Conservation (phyloP, 2,888 invertebrate species). For the Coenonympha arcania region DNA sequence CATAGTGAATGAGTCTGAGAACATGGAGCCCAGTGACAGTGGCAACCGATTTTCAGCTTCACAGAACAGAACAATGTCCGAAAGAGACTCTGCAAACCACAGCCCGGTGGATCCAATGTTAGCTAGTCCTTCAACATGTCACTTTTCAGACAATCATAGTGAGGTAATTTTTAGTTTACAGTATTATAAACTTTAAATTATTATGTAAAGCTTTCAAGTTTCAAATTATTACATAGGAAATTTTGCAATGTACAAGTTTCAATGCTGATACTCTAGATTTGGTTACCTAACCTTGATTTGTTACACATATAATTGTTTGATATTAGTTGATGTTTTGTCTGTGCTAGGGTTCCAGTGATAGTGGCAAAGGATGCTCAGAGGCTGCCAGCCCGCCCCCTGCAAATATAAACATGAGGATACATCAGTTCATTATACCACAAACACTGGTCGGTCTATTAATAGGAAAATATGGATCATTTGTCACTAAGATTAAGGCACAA, state of each 20-base stretch:
- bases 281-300: not conserved
- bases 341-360: conserved; percentile 83
- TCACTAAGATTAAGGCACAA: conserved; percentile 85
- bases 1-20: conserved; percentile 50
- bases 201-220: not conserved
- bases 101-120: conserved; percentile 82
- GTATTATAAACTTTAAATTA: not conserved
- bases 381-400: conserved; percentile 80
- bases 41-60: conserved; percentile 53
- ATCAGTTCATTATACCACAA: conserved; percentile 84
- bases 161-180: conserved; percentile 60
- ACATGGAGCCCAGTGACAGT: conserved; percentile 43
- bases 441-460: conserved; percentile 88
- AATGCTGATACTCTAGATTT: not conserved
- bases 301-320: not conserved
- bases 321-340: not conserved
- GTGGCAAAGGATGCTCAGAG: conserved; percentile 86
- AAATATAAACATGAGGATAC: conserved; percentile 73
- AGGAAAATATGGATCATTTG: conserved; percentile 85
- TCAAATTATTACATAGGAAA: not conserved
- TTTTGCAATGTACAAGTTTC: not conserved
- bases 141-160: conserved; percentile 80
- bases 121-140: conserved; percentile 79
- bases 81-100: conserved; percentile 84
- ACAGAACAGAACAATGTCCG: conserved; percentile 58